Conservation (phyloP, 2,113 vertebrate species). For the Scolopax mira region DNA sequence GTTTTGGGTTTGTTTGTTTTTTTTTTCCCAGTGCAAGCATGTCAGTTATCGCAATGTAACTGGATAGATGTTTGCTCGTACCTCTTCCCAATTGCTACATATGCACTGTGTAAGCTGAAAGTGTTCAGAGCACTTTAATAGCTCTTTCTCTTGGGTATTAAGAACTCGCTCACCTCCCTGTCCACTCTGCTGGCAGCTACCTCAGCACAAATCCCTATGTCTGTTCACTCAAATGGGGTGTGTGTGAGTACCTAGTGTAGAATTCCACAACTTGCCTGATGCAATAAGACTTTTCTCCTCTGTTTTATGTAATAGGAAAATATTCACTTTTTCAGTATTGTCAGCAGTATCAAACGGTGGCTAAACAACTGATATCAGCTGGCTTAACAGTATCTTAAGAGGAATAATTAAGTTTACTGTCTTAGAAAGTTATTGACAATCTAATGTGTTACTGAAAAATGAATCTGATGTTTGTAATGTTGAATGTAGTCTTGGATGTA, state of each 20-base stretch:
- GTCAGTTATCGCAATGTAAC: neutral
- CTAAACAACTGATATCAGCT: neutral
- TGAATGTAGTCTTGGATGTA: neutral
- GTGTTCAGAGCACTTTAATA: neutral
- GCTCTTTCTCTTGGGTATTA: neutral
- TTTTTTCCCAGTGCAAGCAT: neutral
- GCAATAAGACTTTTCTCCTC: neutral
- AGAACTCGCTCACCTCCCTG: neutral
- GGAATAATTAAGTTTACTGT: neutral
- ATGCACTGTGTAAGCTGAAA: neutral
- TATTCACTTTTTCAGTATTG: neutral
- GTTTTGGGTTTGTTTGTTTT: neutral
- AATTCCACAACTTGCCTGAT: neutral
- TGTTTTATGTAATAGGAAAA: neutral
- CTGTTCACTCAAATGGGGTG: neutral
- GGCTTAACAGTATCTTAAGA: neutral
- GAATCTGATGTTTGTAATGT: neutral
- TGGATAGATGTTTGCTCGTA: rapidly evolving
- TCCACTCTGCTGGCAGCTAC: neutral
- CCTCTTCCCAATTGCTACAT: neutral
- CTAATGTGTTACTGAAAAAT: neutral
- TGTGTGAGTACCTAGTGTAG: neutral
- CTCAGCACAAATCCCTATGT: neutral
- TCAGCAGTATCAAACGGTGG: neutral
- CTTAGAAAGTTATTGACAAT: neutral